phyloP scores from a whole-genome alignment of 2,797 vertebrate species.

The Morelia viridis region DNA sequence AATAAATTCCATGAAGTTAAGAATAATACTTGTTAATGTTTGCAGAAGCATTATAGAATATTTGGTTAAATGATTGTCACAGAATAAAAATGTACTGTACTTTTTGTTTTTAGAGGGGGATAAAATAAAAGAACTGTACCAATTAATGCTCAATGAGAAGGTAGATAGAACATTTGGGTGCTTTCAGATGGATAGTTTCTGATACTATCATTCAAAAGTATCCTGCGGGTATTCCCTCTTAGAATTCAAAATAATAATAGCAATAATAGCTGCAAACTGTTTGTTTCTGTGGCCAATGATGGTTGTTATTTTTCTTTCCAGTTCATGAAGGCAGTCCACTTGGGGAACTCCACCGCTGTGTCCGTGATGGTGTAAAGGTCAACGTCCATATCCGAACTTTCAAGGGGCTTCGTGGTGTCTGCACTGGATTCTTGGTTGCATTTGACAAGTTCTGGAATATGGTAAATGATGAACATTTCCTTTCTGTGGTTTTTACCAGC shows the following conservation, averaged over 20 bases:
- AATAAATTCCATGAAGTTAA: neutral
- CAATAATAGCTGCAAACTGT: neutral
- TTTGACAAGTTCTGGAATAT: conserved; percentile 99
- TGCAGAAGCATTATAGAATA: neutral
- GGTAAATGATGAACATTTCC: conserved; percentile 74
- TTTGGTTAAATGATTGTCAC: neutral
- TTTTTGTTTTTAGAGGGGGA: neutral
- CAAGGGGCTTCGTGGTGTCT: conserved; percentile 94
- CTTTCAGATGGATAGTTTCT: neutral
- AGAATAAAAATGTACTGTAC: neutral
- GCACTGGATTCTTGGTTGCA: conserved; percentile 92
- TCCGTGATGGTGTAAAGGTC: conserved; percentile 87
- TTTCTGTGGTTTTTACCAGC: conserved; percentile 14
- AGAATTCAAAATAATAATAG: neutral
- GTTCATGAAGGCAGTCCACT: conserved; percentile 91
- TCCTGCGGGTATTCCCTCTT: neutral
- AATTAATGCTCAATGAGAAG: neutral
- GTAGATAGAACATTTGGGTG: neutral
- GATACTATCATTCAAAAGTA: neutral
- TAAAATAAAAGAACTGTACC: neutral
- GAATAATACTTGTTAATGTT: neutral
- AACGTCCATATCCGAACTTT: conserved; percentile 96
- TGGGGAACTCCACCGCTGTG: conserved; percentile 89
- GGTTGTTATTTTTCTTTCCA: conserved; percentile 62
- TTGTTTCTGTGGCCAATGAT: neutral